Evolutionary conservation across 2,888 invertebrate species (phyloP).

Genomic region (Sminthurides aquaticus): DNA sequence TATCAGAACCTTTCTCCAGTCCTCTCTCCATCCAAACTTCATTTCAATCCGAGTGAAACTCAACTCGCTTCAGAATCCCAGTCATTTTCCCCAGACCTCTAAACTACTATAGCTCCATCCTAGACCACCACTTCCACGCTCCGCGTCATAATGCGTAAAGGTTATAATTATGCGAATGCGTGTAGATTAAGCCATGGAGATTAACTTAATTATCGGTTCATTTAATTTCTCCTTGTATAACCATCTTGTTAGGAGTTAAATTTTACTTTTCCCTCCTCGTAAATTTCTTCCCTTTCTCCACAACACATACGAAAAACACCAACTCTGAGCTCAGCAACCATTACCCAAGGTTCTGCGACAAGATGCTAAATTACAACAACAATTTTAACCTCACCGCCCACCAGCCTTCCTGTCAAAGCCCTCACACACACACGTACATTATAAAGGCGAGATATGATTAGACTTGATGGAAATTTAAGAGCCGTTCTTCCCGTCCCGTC

Average conservation of each 20-base stretch:
- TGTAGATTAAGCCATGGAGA: slow-evolving; percentile 28
- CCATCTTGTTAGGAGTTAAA: slow-evolving; percentile 4
- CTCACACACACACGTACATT: neutral
- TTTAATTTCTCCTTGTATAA: slow-evolving; percentile 31
- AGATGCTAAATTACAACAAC: no score
- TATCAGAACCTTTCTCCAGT: neutral
- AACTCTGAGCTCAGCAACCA: no score
- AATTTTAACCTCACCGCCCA: neutral
- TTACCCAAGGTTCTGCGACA: no score
- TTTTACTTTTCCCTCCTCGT: neutral
- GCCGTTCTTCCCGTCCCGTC: no score
- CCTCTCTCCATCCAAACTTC: neutral
- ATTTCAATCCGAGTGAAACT: no score
- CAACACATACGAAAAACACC: no score
- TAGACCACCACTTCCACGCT: neutral
- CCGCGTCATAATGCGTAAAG: no score
- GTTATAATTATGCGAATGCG: slow-evolving; percentile 10
- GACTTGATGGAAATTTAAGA: neutral
- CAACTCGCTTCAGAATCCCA: no score
- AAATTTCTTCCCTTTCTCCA: neutral
- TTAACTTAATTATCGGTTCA: slow-evolving; percentile 43
- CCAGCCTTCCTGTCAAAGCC: neutral
- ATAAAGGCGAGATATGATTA: neutral
- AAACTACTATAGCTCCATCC: neutral
- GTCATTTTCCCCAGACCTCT: no score